Percentiles rank a stretch among this genome's conserved stretches.
phyloP scores from a whole-genome alignment of 2,113 vertebrate species.

The Elephas maximus region DNA sequence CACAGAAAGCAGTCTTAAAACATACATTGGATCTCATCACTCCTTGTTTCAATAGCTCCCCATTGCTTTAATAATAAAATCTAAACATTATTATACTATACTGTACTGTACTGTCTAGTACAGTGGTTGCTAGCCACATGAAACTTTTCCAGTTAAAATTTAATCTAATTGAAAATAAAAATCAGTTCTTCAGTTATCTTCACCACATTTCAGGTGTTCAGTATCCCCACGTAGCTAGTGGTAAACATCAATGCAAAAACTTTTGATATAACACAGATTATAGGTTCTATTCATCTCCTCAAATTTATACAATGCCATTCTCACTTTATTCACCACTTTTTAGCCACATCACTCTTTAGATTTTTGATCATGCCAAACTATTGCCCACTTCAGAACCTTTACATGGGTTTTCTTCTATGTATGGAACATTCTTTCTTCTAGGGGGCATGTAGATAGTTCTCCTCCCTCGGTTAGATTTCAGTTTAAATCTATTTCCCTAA shows the following conservation, averaged over 20 bases:
- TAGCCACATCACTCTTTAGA: background rate
- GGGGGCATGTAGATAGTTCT: background rate
- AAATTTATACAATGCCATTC: background rate
- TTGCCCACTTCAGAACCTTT: background rate
- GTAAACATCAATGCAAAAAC: background rate
- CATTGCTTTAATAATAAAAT: background rate
- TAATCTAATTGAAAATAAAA: background rate
- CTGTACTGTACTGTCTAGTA: background rate
- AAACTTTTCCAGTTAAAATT: background rate
- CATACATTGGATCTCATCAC: background rate
- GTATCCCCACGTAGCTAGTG: too few relatives aligned
- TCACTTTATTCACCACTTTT: background rate
- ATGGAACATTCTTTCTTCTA: background rate
- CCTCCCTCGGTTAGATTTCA: background rate
- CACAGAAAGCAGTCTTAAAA: background rate
- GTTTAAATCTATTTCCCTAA: background rate
- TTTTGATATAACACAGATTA: background rate
- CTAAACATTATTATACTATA: too few relatives aligned
- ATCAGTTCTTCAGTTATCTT: background rate
- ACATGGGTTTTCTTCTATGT: background rate
- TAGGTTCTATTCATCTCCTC: background rate
- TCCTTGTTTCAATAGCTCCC: background rate
- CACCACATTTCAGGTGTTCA: background rate
- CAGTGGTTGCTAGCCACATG: too few relatives aligned
- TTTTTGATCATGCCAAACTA: background rate